Evolutionary conservation across 2,888 invertebrate genomes (phyloP), one percentile per base, ranked within the genome.

Genomic region (Polylopha cassiicola): DNA sequence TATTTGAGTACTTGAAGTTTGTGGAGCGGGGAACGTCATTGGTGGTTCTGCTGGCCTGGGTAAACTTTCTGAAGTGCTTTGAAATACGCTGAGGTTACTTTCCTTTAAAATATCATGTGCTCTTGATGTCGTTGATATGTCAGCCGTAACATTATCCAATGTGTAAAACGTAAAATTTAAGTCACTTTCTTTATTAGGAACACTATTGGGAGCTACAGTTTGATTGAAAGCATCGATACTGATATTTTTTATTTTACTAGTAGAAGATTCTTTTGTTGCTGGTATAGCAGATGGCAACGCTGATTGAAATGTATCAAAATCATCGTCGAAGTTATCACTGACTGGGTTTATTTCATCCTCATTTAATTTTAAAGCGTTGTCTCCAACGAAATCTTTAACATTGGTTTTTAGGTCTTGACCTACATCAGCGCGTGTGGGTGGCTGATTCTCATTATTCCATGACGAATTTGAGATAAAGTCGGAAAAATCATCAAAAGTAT

Each of bases 251-350:
- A 47, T 46, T 34, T 44, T 57, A 14, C 10, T 24, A 18, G 20
- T 21, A 15, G 38, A 14, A 21, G 39, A 13, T 20, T 21, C 26
- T 13, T 7, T 2, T 37, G 43, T 43, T 20, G 27, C 39, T 34
- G 53, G 41, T 43, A 43, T 51, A 26, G 57, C 58, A n/a, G 60
- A 30, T 5, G 80, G 74, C 28, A 64, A 45, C 21, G 78, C 84
- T 26, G 77, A 80, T 58, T 86, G 80, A 55, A 85, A 86, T 58
- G 73, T 79, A 53, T 82, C 76, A 54, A 85, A 86, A 11, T 85
- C 85, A 45, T 85, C 84, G 39, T 80, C 77, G 20, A 61, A 49
- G 15, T 44, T 53, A 16, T 60, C 52, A 37, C 36, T 46, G 33
- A 26, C 43, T 36, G 38, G 51, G 43, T 18, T 24, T 30, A 18